Base-by-base conservation (phyloP, 2,888 invertebrate genomes). In the Dryobota labecula region DNA sequence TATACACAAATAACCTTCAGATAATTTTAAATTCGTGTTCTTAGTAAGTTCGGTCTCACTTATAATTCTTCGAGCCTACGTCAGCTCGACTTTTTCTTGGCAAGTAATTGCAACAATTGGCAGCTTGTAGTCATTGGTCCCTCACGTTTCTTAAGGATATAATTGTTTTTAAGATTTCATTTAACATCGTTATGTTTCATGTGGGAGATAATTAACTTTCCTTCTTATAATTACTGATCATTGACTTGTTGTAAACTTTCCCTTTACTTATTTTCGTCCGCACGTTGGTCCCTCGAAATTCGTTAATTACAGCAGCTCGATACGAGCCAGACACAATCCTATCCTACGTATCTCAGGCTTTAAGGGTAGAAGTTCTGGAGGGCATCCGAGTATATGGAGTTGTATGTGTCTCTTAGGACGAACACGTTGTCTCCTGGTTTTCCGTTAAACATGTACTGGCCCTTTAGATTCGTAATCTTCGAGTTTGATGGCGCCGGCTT, bases 361-460 rank as follows among this genome's bases (percentile, higher is more conserved):
- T 96, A 97, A 82, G 97, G 97, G 89, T 97, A 97, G 92, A 98
- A 97, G 89, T 97, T 97, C 86, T 97, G 97, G 58, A 97, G 94
- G 54, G 97, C 97, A 86, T 97, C 97, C 27, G 97, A 96, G 85
- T 97, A 97, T 84, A 97, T 95, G 18, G 97, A 96, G 88, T 97
- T 97, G 88, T 97, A 97, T 0, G 97, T 97, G 87, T 97, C 97
- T 79, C 97, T 96, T 36, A 98, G 91, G 2, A 98, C 96, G 84
- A 96, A 97, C 30, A 98, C 96, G 67, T 87, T 95, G 82, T 97
- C 97, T 20, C 96, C 94, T 0, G 98, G 98, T 90, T 97, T 97
- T 2, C 98, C 98, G 88, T 98, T 98, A 89, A 98, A 98, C 1
- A 96, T 92, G 89, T 97, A 98, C 30, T 97, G 97, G 2, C 98